Evolutionary conservation across 2,113 vertebrate genomes (phyloP).

Genomic region (Channa argus): DNA sequence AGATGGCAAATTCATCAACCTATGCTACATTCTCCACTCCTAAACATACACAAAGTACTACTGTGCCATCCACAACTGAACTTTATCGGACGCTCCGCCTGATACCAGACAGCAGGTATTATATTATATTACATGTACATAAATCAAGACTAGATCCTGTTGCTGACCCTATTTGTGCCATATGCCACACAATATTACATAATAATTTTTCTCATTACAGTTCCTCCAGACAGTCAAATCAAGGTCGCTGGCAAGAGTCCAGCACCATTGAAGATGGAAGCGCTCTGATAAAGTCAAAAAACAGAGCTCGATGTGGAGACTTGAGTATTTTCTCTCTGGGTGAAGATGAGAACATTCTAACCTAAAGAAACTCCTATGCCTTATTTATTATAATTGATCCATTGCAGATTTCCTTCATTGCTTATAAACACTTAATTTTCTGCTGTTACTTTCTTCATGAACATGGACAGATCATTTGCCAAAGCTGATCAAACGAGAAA

Average conservation of each 20-base stretch:
- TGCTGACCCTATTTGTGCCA: not conserved
- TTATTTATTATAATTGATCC: conserved; percentile 5
- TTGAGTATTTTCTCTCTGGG: conserved; percentile 73
- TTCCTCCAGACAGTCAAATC: conserved; percentile 68
- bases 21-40: conserved; percentile 75
- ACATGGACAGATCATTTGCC: conserved; percentile 36
- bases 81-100: conserved; percentile 82
- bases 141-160: not conserved
- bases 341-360: conserved; percentile 73
- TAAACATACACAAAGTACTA: conserved; percentile 68
- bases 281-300: conserved; percentile 53
- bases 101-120: conserved; percentile 85
- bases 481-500: conserved; percentile 54
- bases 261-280: conserved; percentile 54
- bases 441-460: not conserved
- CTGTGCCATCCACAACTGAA: conserved; percentile 83
- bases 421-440: conserved; percentile 8
- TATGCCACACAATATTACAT: too few relatives aligned
- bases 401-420: conserved; percentile 15
- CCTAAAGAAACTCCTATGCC: conserved; percentile 55
- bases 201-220: conserved; percentile 26
- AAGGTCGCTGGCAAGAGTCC: conserved; percentile 69
- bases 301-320: conserved; percentile 52
- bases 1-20: conserved; percentile 52
- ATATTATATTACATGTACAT: not conserved